Evolutionary conservation across 2,113 vertebrate genomes (phyloP).

Genomic region (Pyxicephalus adspersus): DNA sequence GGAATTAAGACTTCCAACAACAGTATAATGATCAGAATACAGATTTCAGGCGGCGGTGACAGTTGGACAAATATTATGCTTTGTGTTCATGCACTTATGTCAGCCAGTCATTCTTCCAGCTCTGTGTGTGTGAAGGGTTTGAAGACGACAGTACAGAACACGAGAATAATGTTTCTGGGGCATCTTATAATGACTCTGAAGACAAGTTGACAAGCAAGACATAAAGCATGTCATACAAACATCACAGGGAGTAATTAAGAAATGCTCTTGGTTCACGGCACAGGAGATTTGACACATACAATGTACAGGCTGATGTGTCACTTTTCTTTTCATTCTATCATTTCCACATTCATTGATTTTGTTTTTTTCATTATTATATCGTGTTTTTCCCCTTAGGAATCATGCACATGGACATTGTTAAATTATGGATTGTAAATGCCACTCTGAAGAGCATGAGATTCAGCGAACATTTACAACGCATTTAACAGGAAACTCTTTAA

Average conservation of each 20-base stretch:
- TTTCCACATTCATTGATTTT: too few relatives aligned
- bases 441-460: too few relatives aligned
- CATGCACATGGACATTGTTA: too few relatives aligned
- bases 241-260: not conserved
- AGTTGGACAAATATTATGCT: slow-evolving; percentile 27
- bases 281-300: too few relatives aligned
- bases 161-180: not conserved
- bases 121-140: not conserved
- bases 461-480: too few relatives aligned
- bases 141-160: not conserved
- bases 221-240: not conserved
- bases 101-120: not conserved
- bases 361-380: too few relatives aligned
- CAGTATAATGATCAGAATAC: not conserved
- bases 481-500: too few relatives aligned
- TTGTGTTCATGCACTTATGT: not conserved
- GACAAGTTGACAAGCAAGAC: not conserved
- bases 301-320: too few relatives aligned
- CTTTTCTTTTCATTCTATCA: too few relatives aligned
- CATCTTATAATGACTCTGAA: not conserved
- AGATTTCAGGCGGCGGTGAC: not conserved
- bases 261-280: too few relatives aligned
- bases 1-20: not conserved
- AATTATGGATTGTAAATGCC: too few relatives aligned
- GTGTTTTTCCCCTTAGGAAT: too few relatives aligned